Percentiles rank a stretch among this genome's conserved stretches.
Evolutionary conservation across 2,113 vertebrate genomes (phyloP).

Genomic region (Opisthocomus hoazin): DNA sequence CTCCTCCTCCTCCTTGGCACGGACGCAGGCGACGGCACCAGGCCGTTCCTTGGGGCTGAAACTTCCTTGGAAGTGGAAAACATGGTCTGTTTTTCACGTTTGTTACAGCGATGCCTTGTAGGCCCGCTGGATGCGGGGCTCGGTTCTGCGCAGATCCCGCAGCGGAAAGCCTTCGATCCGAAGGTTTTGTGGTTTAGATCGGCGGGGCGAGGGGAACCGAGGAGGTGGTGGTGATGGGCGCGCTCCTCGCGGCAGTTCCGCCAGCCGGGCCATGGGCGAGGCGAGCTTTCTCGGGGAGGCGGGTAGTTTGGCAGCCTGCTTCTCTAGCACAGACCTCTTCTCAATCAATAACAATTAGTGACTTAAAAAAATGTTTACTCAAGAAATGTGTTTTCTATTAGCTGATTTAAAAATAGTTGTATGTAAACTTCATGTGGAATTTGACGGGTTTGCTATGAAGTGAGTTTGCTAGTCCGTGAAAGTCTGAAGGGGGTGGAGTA

Average conservation of each 20-base stretch:
- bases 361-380: background rate
- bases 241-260: accelerated
- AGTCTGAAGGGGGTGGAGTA: background rate
- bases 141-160: background rate
- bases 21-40: accelerated
- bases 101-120: background rate
- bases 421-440: background rate
- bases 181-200: background rate
- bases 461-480: background rate
- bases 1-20: background rate
- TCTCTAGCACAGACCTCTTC: background rate
- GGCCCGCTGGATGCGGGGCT: background rate
- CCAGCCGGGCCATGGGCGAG: background rate
- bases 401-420: background rate
- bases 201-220: background rate
- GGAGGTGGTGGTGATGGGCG: background rate
- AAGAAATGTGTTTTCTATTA: background rate
- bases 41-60: background rate
- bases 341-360: background rate
- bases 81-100: background rate
- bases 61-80: background rate
- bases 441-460: background rate
- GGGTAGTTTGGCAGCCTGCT: background rate
- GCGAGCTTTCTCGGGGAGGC: background rate
- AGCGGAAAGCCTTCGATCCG: background rate